These are phyloP conservation scores for Lithophane socia DNA, from an alignment of 2,888 invertebrate species.

Conservation along the genomic window DNA sequence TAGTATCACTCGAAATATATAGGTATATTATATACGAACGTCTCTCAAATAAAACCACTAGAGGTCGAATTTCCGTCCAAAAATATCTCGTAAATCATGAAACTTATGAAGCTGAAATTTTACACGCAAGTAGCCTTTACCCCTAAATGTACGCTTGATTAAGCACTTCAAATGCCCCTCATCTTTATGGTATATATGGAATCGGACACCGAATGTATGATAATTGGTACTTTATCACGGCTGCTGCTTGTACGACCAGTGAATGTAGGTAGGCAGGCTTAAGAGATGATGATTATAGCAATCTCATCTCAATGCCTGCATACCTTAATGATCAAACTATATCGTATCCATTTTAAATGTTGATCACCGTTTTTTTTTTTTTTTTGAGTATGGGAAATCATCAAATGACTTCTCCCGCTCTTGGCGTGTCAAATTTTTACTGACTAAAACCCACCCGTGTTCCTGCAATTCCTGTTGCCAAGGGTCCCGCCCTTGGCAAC, in stretches of 20 bases:
- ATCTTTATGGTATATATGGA: constrained; percentile 2
- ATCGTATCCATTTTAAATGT: neutral
- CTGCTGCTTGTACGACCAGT: neutral
- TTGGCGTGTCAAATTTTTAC: no score
- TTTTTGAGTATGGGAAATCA: no score
- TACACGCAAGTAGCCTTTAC: constrained; percentile 41
- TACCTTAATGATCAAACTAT: neutral
- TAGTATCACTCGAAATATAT: constrained; percentile 7
- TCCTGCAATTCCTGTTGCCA: no score
- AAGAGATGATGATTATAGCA: neutral
- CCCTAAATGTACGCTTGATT: constrained; percentile 50
- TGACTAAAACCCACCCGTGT: no score
- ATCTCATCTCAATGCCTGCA: no score
- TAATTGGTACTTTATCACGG: constrained; percentile 9
- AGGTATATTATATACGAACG: neutral
- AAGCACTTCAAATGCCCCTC: constrained; percentile 23
- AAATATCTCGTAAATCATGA: constrained; percentile 48
- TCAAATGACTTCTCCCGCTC: no score
- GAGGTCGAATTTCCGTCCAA: constrained; percentile 35
- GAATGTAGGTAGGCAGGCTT: neutral
- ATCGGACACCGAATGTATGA: neutral
- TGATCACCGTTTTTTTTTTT: neutral
- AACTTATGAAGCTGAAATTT: constrained; percentile 59
- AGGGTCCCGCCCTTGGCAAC: no score
- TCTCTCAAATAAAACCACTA: constrained; percentile 38